Evolutionary conservation across 1,140 invertebrate genomes (phyloP).

Genomic region (Brachionus sp.): DNA sequence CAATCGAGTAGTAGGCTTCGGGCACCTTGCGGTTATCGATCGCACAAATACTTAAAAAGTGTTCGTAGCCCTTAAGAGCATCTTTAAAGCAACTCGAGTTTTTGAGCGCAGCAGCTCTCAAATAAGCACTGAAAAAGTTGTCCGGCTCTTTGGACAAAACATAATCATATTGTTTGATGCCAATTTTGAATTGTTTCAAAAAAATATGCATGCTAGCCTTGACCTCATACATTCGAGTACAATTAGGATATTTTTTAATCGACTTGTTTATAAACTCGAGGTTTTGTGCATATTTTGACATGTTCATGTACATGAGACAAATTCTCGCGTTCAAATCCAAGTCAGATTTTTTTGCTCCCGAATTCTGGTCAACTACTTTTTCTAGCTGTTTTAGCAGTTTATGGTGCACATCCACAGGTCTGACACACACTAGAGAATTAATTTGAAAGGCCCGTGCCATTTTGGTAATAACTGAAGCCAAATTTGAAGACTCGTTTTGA

Average conservation of each 20-base stretch:
- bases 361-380: neutral
- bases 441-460: neutral
- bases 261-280: neutral
- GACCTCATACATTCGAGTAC: neutral
- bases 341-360: neutral
- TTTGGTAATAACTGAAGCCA: neutral
- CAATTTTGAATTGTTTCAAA: neutral
- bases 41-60: neutral
- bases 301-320: neutral
- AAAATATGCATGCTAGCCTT: neutral
- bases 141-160: neutral
- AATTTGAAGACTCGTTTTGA: neutral
- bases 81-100: neutral
- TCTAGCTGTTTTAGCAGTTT: neutral
- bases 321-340: neutral
- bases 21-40: neutral
- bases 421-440: neutral
- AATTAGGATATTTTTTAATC: neutral
- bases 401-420: neutral
- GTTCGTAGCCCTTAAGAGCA: neutral
- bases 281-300: neutral
- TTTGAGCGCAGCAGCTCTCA: neutral
- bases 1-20: constrained; percentile 1
- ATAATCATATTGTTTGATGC: neutral
- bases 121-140: neutral